These are phyloP conservation scores for Ianthella basta DNA, from an alignment of 37 sponge, comb jelly and placozoan species.

Conservation along the genomic window DNA sequence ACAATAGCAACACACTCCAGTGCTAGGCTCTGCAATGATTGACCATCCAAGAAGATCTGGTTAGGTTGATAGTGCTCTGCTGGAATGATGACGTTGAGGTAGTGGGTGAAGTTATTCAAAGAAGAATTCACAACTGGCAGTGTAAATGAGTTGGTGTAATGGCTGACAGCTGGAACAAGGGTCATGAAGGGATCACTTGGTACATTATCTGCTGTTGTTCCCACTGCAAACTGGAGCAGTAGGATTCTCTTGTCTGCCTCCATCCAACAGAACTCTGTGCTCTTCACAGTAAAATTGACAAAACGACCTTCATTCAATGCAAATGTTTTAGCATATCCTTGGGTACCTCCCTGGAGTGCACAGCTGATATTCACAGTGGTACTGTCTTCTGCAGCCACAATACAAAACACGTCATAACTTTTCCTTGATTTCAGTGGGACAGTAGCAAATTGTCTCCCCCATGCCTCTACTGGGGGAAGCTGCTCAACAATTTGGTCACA, in stretches of 20 bases:
- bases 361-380: constrained; percentile 44
- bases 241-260: constrained; percentile 42
- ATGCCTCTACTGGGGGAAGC: constrained; percentile 55
- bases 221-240: constrained; percentile 44
- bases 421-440: constrained; percentile 39
- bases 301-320: constrained; percentile 14
- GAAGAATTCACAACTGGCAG: background rate
- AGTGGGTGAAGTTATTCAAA: background rate
- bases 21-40: background rate
- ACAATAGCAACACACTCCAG: no score
- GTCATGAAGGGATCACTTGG: constrained; percentile 64
- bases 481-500: constrained; percentile 67
- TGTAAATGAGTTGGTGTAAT: constrained; percentile 53
- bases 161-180: constrained; percentile 66
- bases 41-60: background rate
- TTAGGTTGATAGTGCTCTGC: background rate
- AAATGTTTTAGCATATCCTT: background rate
- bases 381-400: constrained; percentile 36
- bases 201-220: background rate
- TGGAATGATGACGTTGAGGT: background rate
- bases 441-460: constrained; percentile 50
- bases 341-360: background rate
- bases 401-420: constrained; percentile 13
- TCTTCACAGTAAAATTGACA: constrained; percentile 2
- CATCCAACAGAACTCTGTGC: constrained; percentile 33